Percentiles rank a stretch among this genome's conserved stretches.
These are phyloP conservation scores for Himalopsyche phryganea DNA, from an alignment of 1,140 invertebrate genomes.

Conservation along the genomic window DNA sequence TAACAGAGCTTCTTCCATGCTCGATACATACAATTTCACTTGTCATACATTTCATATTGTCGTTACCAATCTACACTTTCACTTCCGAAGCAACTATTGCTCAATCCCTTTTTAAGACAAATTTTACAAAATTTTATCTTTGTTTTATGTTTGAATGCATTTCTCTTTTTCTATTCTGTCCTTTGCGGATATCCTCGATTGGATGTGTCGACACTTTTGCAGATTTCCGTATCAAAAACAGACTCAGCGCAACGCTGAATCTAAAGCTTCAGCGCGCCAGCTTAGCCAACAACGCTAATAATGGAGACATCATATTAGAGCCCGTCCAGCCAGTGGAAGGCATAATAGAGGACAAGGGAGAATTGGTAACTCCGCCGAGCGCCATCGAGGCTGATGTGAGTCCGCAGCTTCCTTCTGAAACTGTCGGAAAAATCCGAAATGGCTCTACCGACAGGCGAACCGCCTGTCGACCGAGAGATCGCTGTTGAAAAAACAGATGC, in stretches of 20 bases:
- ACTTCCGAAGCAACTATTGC: not conserved
- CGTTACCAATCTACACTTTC: too few species aligned
- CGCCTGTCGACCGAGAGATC: too few species aligned
- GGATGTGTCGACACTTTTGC: slow-evolving; percentile 29
- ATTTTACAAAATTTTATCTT: too few species aligned
- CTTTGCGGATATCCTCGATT: not conserved
- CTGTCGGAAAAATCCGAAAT: too few species aligned
- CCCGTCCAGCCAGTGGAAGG: not conserved
- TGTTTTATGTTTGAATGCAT: not conserved
- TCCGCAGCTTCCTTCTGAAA: not conserved
- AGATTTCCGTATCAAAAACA: slow-evolving; percentile 48
- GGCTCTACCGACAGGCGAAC: too few species aligned
- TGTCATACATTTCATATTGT: not conserved
- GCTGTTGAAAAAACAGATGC: too few species aligned
- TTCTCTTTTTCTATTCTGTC: not conserved
- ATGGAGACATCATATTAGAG: slow-evolving; percentile 42
- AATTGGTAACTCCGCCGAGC: slow-evolving; percentile 41
- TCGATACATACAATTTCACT: not conserved
- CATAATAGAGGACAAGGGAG: slow-evolving; percentile 4
- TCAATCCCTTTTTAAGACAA: not conserved
- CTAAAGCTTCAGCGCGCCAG: slow-evolving; percentile 43
- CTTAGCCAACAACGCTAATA: slow-evolving; percentile 36
- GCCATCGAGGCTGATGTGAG: not conserved
- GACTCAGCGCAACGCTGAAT: slow-evolving; percentile 46
- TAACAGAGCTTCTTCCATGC: not conserved